phyloP scores from a whole-genome alignment of 2,888 invertebrate genomes.

The Drosophila crucigera region DNA sequence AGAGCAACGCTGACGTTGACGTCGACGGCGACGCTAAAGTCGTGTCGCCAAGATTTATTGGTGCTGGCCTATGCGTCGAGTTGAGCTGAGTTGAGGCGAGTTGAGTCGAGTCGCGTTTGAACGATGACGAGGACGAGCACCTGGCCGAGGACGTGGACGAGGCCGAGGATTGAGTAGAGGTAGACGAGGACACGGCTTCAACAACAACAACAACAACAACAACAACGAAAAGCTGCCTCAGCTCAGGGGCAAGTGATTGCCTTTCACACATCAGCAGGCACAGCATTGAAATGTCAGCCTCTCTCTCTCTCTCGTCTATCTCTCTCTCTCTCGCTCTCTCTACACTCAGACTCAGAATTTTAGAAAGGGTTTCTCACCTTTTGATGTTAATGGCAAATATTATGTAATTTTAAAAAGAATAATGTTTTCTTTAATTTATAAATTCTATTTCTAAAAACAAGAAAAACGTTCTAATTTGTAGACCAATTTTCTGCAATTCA shows the following conservation, averaged over 20 bases:
- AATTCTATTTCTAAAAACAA: neutral
- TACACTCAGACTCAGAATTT: no score
- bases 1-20: neutral
- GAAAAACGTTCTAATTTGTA: neutral
- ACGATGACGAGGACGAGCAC: conserved; percentile 25
- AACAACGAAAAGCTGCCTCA: neutral
- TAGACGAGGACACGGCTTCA: neutral
- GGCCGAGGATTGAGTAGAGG: neutral
- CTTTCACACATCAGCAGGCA: conserved; percentile 11
- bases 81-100: conserved; percentile 23
- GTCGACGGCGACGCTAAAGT: conserved; percentile 27
- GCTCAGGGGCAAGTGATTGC: conserved; percentile 14
- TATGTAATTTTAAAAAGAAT: neutral
- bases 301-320: neutral
- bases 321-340: no score
- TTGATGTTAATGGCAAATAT: no score
- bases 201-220: neutral
- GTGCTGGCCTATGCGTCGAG: conserved; percentile 55
- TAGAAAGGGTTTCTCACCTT: no score
- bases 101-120: conserved; percentile 31
- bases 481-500: neutral
- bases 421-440: neutral
- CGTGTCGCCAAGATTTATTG: conserved; percentile 76
- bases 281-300: conserved; percentile 63
- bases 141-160: conserved; percentile 17